phyloP scores from a whole-genome alignment of 1,140 invertebrate species.

The Drosophila mauritiana region DNA sequence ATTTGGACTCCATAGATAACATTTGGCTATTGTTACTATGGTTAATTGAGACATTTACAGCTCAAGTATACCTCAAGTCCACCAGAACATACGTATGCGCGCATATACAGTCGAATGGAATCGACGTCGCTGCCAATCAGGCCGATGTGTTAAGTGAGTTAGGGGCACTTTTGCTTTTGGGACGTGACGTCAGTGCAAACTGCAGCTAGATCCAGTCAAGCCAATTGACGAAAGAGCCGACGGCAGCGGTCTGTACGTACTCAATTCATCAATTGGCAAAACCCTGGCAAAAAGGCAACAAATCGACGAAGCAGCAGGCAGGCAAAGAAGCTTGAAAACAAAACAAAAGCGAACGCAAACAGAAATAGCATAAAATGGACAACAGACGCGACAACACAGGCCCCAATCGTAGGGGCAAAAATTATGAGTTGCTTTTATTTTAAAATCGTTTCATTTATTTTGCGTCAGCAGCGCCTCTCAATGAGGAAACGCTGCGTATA shows the following conservation, averaged over 20 bases:
- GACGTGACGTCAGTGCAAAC: constrained; percentile 65
- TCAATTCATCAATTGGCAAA: constrained; percentile 60
- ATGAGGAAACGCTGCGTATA: constrained; percentile 59
- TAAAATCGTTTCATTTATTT: constrained; percentile 67
- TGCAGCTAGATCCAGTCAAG: constrained; percentile 55
- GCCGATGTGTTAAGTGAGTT: constrained; percentile 57
- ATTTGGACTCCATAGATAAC: constrained; percentile 44
- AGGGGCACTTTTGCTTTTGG: constrained; percentile 25
- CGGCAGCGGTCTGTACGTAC: constrained; percentile 23
- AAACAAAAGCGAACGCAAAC: constrained; percentile 44
- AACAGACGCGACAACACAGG: constrained; percentile 44
- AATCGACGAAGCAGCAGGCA: too few species aligned
- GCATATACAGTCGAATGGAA: constrained; percentile 17
- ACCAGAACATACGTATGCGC: too few species aligned
- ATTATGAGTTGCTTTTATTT: constrained; percentile 76
- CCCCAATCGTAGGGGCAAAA: constrained; percentile 18
- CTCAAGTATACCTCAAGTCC: constrained; percentile 8
- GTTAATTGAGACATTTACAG: constrained; percentile 64
- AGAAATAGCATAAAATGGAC: constrained; percentile 67
- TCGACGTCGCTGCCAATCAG: constrained; percentile 47
- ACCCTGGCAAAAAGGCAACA: constrained; percentile 8
- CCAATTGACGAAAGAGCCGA: constrained; percentile 62
- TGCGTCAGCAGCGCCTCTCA: constrained; percentile 70
- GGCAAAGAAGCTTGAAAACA: constrained; percentile 29
- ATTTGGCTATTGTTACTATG: constrained; percentile 69